Evolutionary conservation across 2,888 invertebrate species (phyloP).

Genomic region (Marasmarcha lunaedactyla): DNA sequence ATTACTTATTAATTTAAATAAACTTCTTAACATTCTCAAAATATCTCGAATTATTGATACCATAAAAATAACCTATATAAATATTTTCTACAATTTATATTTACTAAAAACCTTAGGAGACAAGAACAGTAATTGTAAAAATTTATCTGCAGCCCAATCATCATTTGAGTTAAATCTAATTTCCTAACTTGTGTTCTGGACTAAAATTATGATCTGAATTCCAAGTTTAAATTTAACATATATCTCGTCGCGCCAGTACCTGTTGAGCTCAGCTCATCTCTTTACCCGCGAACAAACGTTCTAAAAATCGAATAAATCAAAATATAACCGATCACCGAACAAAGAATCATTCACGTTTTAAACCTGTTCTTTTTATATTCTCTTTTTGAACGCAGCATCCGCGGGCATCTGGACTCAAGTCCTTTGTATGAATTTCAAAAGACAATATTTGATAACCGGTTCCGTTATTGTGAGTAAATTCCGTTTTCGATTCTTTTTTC

Average conservation of each 20-base stretch:
- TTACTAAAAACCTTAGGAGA: too few species aligned
- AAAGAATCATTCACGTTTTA: conserved; percentile 55
- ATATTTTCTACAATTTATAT: too few species aligned
- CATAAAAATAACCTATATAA: too few species aligned
- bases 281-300: conserved; percentile 48
- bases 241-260: conserved; percentile 41
- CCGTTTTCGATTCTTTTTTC: conserved; percentile 29
- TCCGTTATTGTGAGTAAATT: conserved; percentile 14
- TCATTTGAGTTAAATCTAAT: too few species aligned
- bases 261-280: conserved; percentile 56
- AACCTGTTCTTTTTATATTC: conserved; percentile 46
- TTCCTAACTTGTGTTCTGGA: too few species aligned
- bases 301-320: conserved; percentile 69
- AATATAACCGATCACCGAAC: conserved; percentile 60
- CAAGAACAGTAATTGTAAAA: too few species aligned
- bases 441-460: conserved; percentile 59
- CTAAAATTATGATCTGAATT: too few species aligned
- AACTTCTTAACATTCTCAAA: too few species aligned
- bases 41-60: too few species aligned
- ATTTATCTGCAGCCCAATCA: too few species aligned
- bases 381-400: conserved; percentile 56
- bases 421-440: conserved; percentile 47
- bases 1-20: too few species aligned
- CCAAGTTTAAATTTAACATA: too few species aligned
- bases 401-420: conserved; percentile 47